Evolutionary conservation across 2,888 invertebrate genomes (phyloP), one percentile per base, ranked within the genome.

Genomic region (Drosophila nigricruria): DNA sequence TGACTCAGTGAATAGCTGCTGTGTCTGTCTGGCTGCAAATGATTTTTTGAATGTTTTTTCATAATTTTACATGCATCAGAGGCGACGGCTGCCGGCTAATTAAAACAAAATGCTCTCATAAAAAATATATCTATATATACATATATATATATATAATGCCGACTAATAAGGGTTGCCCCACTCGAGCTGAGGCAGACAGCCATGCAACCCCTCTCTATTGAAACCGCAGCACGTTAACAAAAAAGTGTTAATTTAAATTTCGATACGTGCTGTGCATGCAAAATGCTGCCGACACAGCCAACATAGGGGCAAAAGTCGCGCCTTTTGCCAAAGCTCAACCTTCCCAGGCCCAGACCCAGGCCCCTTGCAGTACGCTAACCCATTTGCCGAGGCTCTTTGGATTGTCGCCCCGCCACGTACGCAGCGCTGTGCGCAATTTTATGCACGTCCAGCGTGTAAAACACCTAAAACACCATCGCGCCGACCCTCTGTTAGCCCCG

Each of bases 201-300:
- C 77, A 63, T 64, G 53, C n/a, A n/a, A n/a, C n/a, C n/a, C 12
- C 25, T 74, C 70, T 56, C 32, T 59, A 34, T 45, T 53, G 75
- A 81, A 86, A 83, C 90, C 90, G 75, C 90, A 81, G 82, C 90
- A 91, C 91, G 90, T 90, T 85, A 79, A 77, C 84, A 90, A 81
- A 88, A 90, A 88, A 91, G 91, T 90, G 90, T 91, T 90, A 90
- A 90, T 90, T 91, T 90, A 90, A 90, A 91, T 90, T 90, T 89
- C 82, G 77, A 79, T 85, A 90, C 90, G 91, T 90, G 91, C 76
- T 77, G 74, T 63, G 89, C 84, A 89, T 90, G 75, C 79, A 75
- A 75, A 76, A 70, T 49, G 66, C n/a, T 54, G 42, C 32, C 56
- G 40, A 34, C 49, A 60, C n/a, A 25, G 23, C 25, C 66, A 63